Evolutionary conservation across 2,797 vertebrate species (phyloP).

Genomic region (Perodicticus potto): DNA sequence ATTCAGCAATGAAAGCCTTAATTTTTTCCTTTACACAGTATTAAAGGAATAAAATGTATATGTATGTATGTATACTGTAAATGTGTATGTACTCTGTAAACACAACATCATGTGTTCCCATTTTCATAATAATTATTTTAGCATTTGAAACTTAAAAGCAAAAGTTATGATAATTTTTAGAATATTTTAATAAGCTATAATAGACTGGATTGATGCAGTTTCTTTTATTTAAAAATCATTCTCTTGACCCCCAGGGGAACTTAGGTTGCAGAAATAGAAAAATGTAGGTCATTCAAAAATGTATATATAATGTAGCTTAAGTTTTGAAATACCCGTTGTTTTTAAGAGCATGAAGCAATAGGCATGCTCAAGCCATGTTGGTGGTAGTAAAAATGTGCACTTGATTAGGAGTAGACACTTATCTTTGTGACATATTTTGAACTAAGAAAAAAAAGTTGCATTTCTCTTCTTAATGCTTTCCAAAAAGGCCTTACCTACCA

Average conservation of each 20-base stretch:
- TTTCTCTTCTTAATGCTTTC: background rate
- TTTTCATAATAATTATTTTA: conserved; percentile 23
- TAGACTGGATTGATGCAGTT: background rate
- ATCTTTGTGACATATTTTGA: background rate
- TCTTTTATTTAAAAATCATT: background rate
- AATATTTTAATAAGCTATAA: background rate
- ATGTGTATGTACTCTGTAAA: too few species aligned
- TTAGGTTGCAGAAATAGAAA: background rate
- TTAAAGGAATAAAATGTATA: too few species aligned
- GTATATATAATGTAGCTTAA: background rate
- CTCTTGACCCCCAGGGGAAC: background rate
- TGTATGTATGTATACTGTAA: too few species aligned
- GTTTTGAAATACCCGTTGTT: background rate
- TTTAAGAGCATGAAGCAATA: background rate
- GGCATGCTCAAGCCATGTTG: background rate
- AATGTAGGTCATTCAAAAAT: background rate
- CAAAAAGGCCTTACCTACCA: background rate
- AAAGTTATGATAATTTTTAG: background rate
- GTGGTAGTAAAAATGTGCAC: rapidly evolving
- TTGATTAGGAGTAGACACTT: background rate
- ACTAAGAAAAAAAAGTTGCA: background rate
- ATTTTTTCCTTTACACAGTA: background rate
- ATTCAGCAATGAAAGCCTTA: background rate
- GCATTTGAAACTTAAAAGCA: background rate
- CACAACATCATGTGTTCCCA: background rate